These are phyloP conservation scores for Halcyon badia DNA, from an alignment of 2,797 vertebrate genomes.

Conservation along the genomic window DNA sequence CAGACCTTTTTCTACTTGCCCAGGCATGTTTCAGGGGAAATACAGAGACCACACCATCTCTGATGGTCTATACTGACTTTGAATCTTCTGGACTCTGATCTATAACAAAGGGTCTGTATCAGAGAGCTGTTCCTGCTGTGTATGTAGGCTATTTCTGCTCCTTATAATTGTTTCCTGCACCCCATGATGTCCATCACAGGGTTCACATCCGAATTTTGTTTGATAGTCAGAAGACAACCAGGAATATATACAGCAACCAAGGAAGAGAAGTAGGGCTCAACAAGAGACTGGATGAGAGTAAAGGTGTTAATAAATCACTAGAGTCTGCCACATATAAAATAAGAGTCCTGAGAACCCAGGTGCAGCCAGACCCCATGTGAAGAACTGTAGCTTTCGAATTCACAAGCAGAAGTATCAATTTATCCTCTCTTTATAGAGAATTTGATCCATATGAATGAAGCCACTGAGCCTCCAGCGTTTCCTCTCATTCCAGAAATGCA, in stretches of 20 bases:
- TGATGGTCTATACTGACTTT: background rate
- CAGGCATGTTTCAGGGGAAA: slow-evolving; percentile 8
- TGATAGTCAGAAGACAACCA: background rate
- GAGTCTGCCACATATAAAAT: background rate
- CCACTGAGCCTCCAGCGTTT: background rate
- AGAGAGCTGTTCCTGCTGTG: background rate
- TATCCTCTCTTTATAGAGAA: background rate
- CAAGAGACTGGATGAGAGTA: background rate
- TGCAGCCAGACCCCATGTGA: background rate
- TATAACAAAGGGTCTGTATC: background rate
- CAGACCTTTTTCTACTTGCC: background rate
- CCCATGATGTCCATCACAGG: background rate
- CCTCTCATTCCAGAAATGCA: background rate
- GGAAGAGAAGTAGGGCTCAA: background rate
- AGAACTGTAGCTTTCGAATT: background rate
- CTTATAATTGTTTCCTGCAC: background rate
- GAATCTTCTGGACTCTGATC: slow-evolving; percentile 35
- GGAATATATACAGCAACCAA: background rate
- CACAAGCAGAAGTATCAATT: background rate
- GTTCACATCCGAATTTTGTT: background rate
- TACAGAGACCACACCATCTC: background rate
- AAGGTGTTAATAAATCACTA: background rate
- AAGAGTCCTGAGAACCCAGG: background rate
- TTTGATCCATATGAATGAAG: background rate
- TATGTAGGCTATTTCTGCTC: slow-evolving; percentile 29